Percentiles rank a stretch among this genome's conserved stretches.
Evolutionary conservation across 2,113 vertebrate species (phyloP).

Genomic region (Poecile atricapillus): DNA sequence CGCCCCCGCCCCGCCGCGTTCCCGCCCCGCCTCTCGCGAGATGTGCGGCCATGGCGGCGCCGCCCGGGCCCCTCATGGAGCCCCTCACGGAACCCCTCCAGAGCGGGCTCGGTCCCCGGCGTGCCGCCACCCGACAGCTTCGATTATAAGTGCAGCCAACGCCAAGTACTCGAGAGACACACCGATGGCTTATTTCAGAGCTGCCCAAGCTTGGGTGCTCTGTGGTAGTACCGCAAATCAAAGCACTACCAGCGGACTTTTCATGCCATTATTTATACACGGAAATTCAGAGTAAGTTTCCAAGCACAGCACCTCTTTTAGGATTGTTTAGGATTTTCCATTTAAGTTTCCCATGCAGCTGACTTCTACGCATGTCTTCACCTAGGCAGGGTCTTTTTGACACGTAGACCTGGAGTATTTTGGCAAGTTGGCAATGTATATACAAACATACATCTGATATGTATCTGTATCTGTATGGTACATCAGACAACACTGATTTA

Average conservation of each 20-base stretch:
- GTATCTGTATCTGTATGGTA: too few relatives aligned
- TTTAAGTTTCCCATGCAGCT: neutral
- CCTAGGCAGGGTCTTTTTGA: neutral
- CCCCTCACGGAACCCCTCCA: too few relatives aligned
- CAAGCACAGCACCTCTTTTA: neutral
- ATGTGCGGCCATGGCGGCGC: neutral
- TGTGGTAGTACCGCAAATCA: neutral
- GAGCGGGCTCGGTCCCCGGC: rapidly evolving
- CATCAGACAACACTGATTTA: too few relatives aligned
- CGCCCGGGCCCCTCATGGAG: rapidly evolving
- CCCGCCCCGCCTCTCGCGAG: neutral
- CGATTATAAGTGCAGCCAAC: rapidly evolving
- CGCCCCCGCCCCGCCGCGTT: neutral
- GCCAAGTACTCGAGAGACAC: rapidly evolving
- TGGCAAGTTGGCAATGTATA: too few relatives aligned
- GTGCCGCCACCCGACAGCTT: rapidly evolving
- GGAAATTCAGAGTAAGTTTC: neutral
- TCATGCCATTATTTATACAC: neutral
- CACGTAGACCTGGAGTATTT: neutral
- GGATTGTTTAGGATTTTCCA: neutral
- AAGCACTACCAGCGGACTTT: neutral
- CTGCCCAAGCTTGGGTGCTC: neutral
- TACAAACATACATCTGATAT: neutral
- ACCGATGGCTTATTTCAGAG: neutral
- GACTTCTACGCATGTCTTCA: neutral